phyloP scores from a whole-genome alignment of 2,797 vertebrate species.

The Hyperoplus lanceolatus region DNA sequence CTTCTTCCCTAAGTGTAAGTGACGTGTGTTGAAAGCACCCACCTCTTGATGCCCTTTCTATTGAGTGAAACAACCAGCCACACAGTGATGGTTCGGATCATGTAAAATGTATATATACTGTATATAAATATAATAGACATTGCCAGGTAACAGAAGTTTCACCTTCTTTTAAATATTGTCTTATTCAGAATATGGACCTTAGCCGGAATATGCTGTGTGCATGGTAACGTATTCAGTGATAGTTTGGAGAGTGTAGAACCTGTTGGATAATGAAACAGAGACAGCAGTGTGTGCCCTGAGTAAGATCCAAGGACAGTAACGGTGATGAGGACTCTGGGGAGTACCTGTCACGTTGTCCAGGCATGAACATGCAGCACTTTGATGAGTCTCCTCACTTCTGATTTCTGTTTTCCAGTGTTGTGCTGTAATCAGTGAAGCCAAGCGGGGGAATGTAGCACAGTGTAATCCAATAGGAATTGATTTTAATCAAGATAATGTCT shows the following conservation, averaged over 20 bases:
- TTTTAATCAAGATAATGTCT: constrained; percentile 85
- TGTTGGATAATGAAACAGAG: not conserved
- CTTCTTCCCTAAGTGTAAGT: not conserved
- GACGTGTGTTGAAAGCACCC: not conserved
- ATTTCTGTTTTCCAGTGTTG: constrained; percentile 46
- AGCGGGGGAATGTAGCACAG: constrained; percentile 48
- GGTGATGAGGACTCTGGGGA: constrained; percentile 27
- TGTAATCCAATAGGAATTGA: constrained; percentile 83
- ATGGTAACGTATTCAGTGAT: no score
- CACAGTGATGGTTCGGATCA: not conserved
- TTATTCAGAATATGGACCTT: no score
- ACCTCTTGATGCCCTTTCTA: not conserved
- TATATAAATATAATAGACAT: not conserved
- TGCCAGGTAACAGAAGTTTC: no score
- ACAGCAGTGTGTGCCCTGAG: not conserved
- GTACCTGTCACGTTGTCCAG: constrained; percentile 37
- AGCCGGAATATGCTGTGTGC: no score
- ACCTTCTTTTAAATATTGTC: no score
- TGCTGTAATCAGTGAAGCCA: constrained; percentile 61
- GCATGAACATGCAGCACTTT: constrained; percentile 4
- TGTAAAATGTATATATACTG: not conserved
- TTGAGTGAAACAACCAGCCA: not conserved
- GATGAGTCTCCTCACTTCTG: constrained; percentile 40
- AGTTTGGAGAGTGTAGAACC: not conserved
- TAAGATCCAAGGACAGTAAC: constrained; percentile 7